Percentiles rank a stretch among this genome's conserved stretches.
Evolutionary conservation across 2,113 vertebrate genomes (phyloP).

Genomic region (Zosterops pallidus): DNA sequence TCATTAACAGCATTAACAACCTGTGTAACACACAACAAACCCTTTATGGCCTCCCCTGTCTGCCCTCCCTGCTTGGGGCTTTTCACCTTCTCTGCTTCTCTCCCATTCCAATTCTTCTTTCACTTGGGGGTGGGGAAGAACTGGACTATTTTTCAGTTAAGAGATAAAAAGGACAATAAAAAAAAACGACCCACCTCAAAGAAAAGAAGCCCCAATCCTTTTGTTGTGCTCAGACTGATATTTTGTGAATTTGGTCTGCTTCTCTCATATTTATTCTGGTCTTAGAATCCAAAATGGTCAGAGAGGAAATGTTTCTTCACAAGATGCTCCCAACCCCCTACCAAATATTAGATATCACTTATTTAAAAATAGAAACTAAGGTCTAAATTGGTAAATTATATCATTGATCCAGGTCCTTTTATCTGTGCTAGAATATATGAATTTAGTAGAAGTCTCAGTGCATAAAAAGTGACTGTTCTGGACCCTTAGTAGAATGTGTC

Average conservation of each 20-base stretch:
- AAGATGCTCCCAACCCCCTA: background rate
- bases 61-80: background rate
- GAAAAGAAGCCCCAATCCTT: background rate
- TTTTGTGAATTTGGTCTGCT: background rate
- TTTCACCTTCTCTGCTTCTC: conserved; percentile 34
- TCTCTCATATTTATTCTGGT: background rate
- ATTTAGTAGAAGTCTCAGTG: background rate
- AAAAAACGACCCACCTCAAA: background rate
- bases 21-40: conserved; percentile 15
- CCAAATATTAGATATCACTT: background rate
- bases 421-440: background rate
- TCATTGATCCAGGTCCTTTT: conserved; percentile 7
- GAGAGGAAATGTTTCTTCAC: background rate
- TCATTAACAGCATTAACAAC: conserved; percentile 64
- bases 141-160: background rate
- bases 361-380: conserved; percentile 34
- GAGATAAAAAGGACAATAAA: background rate
- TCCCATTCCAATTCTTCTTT: background rate
- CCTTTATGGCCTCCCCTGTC: conserved; percentile 36
- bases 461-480: background rate
- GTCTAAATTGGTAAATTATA: conserved; percentile 1
- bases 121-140: conserved; percentile 22
- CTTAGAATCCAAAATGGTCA: background rate
- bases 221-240: conserved; percentile 15
- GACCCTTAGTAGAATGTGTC: background rate